Base-by-base conservation (phyloP, 2,888 invertebrate genomes). In the Andrena dorsata region DNA sequence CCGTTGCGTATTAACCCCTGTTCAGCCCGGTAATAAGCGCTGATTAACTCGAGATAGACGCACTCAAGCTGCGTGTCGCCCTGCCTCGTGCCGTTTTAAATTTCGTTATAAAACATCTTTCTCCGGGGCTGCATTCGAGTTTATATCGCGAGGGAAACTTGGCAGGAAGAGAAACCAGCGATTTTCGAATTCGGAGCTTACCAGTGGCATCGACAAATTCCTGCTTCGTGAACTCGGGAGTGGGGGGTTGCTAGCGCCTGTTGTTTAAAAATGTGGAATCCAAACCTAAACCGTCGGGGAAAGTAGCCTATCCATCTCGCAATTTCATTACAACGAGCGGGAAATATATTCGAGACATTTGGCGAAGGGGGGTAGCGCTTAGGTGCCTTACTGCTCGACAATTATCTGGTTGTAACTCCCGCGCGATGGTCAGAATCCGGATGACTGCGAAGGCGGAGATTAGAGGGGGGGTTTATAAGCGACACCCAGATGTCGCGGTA, bases 401-500 rank as follows among this genome's bases (percentile, higher is more conserved):
- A 85, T 91, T 90, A 90, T 92, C 90, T 90, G 84, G 86, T 86
- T 90, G 89, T 90, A 91, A 91, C 87, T 92, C 85, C 84, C 80
- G 82, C 85, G 76, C 87, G 90, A 90, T 90, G 90, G 89, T 90
- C 90, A 87, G 85, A 84, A 86, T 84, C 83, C 76, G 82, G 85
- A 89, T 82, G 88, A 89, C 78, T 89, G 86, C 79, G 51, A 63
- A 74, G 41, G 76, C 87, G 82, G 87, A 73, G 71, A 83, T 83
- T 77, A 64, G 72, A 63, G 87, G 89, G 87, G 89, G 90, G 90
- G 87, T 89, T 73, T 92, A 91, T 93, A 89, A 83, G 90, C 90
- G 93, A 91, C 90, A 89, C 84, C 92, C 94, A 93, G 94, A 93
- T 94, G 93, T 92, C 91, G 93, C 91, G 85, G 92, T 91, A 93